Percentiles rank a stretch among this genome's conserved stretches.
Conservation (phyloP, 2,113 vertebrate species). For the Hydrochoerus hydrochaeris region DNA sequence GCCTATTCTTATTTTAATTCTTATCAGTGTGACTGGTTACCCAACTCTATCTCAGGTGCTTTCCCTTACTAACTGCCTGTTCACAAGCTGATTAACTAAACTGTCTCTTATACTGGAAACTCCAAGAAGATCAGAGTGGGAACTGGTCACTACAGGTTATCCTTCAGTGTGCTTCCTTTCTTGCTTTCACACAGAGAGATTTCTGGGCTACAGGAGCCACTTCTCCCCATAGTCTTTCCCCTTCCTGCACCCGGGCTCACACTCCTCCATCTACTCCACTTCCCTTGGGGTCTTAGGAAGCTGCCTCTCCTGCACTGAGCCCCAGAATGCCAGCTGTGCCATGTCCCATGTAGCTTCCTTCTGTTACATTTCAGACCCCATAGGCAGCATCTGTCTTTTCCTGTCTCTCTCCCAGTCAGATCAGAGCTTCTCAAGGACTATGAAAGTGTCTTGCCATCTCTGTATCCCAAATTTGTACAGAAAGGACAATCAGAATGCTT, state of each 20-base stretch:
- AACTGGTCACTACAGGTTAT: background rate
- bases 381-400: background rate
- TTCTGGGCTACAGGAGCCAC: background rate
- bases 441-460: background rate
- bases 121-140: background rate
- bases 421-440: background rate
- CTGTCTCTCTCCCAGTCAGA: background rate
- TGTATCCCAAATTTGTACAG: background rate
- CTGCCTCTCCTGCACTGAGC: background rate
- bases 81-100: background rate
- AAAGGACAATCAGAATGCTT: background rate
- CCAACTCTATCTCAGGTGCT: background rate
- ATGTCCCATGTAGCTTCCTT: background rate
- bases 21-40: background rate
- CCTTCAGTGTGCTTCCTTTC: accelerated
- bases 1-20: background rate
- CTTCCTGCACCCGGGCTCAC: background rate
- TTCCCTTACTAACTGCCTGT: background rate
- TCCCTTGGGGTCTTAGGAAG: background rate
- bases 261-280: background rate
- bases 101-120: background rate
- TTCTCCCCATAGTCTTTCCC: background rate
- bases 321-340: accelerated
- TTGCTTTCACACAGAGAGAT: background rate
- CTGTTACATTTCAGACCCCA: background rate